These are phyloP conservation scores for Fistularia tabacaria DNA, from an alignment of 2,797 vertebrate species.

Conservation along the genomic window DNA sequence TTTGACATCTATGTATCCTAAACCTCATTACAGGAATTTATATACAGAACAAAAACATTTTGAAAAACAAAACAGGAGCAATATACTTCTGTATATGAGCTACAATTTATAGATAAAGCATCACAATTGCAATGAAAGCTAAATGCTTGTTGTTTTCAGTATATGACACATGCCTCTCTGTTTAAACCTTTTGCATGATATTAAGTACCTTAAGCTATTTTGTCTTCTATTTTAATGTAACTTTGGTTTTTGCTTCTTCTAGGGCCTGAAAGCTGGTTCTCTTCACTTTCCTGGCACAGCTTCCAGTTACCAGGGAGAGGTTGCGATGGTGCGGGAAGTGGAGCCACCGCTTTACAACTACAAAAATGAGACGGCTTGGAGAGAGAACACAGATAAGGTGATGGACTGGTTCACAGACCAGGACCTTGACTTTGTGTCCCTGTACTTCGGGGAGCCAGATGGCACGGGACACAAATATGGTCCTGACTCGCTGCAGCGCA, in stretches of 20 bases:
- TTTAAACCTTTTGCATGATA: too few species aligned
- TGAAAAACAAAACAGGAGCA: too few species aligned
- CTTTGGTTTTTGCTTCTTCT: constrained; percentile 21
- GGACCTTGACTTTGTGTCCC: constrained; percentile 81
- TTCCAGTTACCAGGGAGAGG: constrained; percentile 78
- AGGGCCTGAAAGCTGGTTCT: constrained; percentile 88
- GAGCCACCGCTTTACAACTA: constrained; percentile 78
- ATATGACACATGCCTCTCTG: too few species aligned
- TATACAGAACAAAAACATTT: too few species aligned
- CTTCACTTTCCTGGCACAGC: constrained; percentile 87
- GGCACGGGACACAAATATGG: constrained; percentile 81
- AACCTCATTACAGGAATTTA: too few species aligned
- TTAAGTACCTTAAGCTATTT: too few species aligned
- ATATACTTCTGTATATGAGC: too few species aligned
- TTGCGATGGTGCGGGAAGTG: constrained; percentile 68
- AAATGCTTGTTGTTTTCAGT: too few species aligned
- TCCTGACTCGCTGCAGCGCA: constrained; percentile 78
- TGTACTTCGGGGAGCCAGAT: constrained; percentile 92
- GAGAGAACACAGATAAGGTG: constrained; percentile 75
- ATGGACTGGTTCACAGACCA: constrained; percentile 81
- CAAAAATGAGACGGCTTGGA: constrained; percentile 79
- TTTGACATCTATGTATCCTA: too few species aligned
- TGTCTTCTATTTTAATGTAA: constrained; percentile 8
- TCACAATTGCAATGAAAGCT: too few species aligned
- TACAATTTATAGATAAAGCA: too few species aligned